Base-by-base conservation (phyloP, 2,797 vertebrate species). In the Odontamblyopus lacepedii region DNA sequence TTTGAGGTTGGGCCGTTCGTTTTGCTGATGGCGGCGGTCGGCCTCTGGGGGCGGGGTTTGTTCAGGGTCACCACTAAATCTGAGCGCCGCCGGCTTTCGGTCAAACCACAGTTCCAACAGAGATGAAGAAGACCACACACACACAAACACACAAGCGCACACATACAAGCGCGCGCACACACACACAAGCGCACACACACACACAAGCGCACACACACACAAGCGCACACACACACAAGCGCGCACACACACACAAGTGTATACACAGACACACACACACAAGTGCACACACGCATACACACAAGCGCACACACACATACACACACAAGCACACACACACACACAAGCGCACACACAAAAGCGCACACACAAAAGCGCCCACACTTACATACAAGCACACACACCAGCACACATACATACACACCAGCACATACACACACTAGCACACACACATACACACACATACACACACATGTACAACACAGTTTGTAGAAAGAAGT, bases 41-140 rank as follows among this genome's bases (percentile, higher is more conserved):
- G 90, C 89, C 93, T 93, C 85, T 93, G 74, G 80, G 92, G 92
- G 92, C 92, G 94, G 94, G 92, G 90, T 84, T 72, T 91, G 93
- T 94, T 94, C 94, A 86, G 91, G 94, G 96, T 96, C 95, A 93
- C 81, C 74, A 87, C 93, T 95, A 95, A 95, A 95, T 95, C 94
- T 94, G 90, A 92, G 91, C 35, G 92, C 95, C 92, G 92, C 85
- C 79, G 93, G 94, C 94, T 88, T 78, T 92, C 91, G 92, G 92
- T 88, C 91, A 92, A 93, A 93, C 92, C 87, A 94, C 95, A 95
- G 96, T 96, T 96, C 95, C 95, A 92, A 92, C 84, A 88, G 92
- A 93, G 92, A 95, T 66, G 80, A 95, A 94, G 93, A 87, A 87
- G 55, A 81, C 85, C 86, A 93, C 88, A 91, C 85, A 15, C 41